Base-by-base conservation (phyloP, 2,797 vertebrate genomes). In the Rhynchotus rufescens region DNA sequence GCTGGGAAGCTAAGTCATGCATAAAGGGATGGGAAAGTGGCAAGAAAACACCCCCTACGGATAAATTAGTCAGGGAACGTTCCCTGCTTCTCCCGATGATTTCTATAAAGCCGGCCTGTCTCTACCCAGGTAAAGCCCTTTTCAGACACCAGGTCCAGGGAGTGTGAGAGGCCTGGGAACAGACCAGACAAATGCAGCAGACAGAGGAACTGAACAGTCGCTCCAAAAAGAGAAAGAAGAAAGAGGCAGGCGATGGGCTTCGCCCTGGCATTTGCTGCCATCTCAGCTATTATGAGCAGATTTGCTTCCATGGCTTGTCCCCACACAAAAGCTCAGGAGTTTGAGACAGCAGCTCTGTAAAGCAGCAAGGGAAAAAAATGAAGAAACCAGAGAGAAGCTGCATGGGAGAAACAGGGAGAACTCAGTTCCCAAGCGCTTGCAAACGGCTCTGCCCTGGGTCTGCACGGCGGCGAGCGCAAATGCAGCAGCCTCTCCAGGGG, bases 1-100 rank as follows among this genome's bases (percentile, higher is more conserved):
- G 60, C 94, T 94, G 92, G 93, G 94, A 94, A 94, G 87, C 92
- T 79, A 96, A 96, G 93, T 96, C 95, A 95, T 90, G 95, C 95
- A 94, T 95, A 96, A 96, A 94, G 93, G 94, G 95, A 96, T 94
- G 94, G 93, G 30, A 87, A 69, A 94, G 94, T 80, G 71, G 92
- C 90, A 94, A 92, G 93, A 96, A 95, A 96, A 96, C 90, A 94
- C 89, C 96, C 94, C 92, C 94, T 84, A 84, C 86, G 88, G 95
- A 94, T 94, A 90, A 94, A 94, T 94, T 89, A 94, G 93, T 96
- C 94, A 95, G 88, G 93, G 95, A 94, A 88, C 42, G 75, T 82
- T 89, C 90, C 86, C 82, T 83, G 66, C 86, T 90, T 92, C 93
- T 90, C 73, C 88, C 60, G 38, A 83, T 87, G 91, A 90, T 65